Evolutionary conservation across 2,797 vertebrate genomes (phyloP), one percentile per base, ranked within the genome.

Genomic region (Paguma larvata): DNA sequence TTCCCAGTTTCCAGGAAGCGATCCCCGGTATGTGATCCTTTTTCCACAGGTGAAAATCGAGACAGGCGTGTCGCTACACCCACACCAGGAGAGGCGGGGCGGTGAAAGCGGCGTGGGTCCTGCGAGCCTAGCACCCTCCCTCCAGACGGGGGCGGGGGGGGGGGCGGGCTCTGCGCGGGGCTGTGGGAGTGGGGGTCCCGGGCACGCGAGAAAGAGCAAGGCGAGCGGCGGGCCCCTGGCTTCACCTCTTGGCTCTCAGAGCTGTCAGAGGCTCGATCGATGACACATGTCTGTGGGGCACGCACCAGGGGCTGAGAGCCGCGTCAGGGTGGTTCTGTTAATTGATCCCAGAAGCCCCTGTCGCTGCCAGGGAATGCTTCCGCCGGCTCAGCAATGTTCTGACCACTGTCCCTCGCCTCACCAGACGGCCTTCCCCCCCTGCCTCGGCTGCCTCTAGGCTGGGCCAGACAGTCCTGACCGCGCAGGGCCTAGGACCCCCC

Each of bases 261-360:
- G 41, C 86, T 85, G 80, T 84, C 59, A 72, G 87, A 87, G 88
- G 56, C 95, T 38, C 0, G 3, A 34, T 72, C 30, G 2, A 32
- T 63, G 95, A 51, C 89, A 53, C 3, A 44, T 41, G 85, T 63
- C 63, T n/a, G 44, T 4, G 27, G 80, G 72, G 62, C 0, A 0
- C 0, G 8, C 30, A 0, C 8, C 46, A 19, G 78, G 70, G 91
- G 72, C 84, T 4, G 0, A 6, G 79, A 93, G 86, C 51, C 53
- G 78, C 48, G 38, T 15, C n/a, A 41, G 65, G 70, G 65, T 46
- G 41, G 78, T 48, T 91, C 93, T 89, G 94, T 84, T 98, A 91
- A 97, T 94, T 96, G 93, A 90, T 97, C 94, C 96, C 94, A 97
- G 93, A 94, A 98, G 93, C 85, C 70, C 73, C 65, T 72, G 59